Percentiles rank a stretch among this genome's conserved stretches.
Evolutionary conservation across 2,797 vertebrate species (phyloP).

Genomic region (Galagoides demidoff): DNA sequence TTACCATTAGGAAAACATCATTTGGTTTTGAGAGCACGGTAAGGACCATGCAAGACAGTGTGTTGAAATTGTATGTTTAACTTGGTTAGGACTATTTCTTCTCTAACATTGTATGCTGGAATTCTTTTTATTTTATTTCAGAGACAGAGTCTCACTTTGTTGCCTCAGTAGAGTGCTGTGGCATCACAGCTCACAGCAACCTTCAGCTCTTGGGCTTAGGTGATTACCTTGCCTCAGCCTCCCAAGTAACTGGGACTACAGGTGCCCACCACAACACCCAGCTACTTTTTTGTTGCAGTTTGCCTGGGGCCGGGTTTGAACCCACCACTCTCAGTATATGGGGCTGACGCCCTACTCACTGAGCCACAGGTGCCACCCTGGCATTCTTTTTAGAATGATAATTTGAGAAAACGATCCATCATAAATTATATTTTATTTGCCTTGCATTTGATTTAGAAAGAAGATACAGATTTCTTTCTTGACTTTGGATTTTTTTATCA

Average conservation of each 20-base stretch:
- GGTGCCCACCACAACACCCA: too few relatives aligned
- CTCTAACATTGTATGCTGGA: not conserved
- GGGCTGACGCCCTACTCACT: too few relatives aligned
- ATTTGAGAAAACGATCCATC: slow-evolving; percentile 24
- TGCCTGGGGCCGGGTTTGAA: too few relatives aligned
- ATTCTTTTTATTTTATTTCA: slow-evolving; percentile 21
- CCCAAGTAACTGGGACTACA: too few relatives aligned
- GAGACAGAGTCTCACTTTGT: too few relatives aligned
- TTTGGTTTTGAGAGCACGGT: slow-evolving; percentile 65
- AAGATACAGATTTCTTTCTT: not conserved
- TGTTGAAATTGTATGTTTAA: slow-evolving; percentile 71
- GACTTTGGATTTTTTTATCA: slow-evolving; percentile 28
- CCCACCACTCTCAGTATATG: too few relatives aligned
- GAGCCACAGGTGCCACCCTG: not conserved
- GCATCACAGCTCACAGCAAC: too few relatives aligned
- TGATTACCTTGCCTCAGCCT: too few relatives aligned
- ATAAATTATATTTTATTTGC: slow-evolving; percentile 12
- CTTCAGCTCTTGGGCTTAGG: too few relatives aligned
- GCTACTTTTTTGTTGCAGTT: too few relatives aligned
- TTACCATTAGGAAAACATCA: slow-evolving; percentile 75
- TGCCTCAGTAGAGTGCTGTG: too few relatives aligned
- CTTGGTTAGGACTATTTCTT: slow-evolving; percentile 47
- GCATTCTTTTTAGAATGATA: slow-evolving; percentile 45
- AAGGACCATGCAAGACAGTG: slow-evolving; percentile 67
- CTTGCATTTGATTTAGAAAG: slow-evolving; percentile 54